A percentile compares a stretch with the other conserved stretches of the same genome.
These are phyloP conservation scores for Alauda arvensis DNA, from an alignment of 2,797 vertebrate genomes.

Conservation along the genomic window DNA sequence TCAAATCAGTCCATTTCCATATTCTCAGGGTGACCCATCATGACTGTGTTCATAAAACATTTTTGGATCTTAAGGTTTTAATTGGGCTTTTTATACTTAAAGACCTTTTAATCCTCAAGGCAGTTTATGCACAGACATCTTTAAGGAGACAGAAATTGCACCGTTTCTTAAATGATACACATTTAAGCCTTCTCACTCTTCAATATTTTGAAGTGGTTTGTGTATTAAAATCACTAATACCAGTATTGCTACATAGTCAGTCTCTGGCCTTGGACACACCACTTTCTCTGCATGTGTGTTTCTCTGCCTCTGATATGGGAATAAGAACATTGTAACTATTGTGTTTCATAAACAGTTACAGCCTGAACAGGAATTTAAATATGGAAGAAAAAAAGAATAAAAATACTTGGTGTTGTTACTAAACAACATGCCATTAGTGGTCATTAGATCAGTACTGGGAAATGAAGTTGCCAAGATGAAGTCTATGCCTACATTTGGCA, in stretches of 20 bases:
- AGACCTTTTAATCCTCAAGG: conserved; percentile 16
- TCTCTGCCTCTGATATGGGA: neutral
- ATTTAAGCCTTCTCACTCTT: neutral
- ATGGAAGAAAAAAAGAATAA: neutral
- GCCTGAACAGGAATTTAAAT: neutral
- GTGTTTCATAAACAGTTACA: neutral
- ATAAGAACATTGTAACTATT: neutral
- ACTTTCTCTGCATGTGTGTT: neutral
- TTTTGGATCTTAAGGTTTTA: conserved; percentile 24
- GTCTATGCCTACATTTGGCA: neutral
- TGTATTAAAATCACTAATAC: neutral
- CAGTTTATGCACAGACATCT: conserved; percentile 19
- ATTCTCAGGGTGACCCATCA: neutral
- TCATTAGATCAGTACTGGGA: neutral
- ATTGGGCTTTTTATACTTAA: neutral
- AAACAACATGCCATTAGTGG: neutral
- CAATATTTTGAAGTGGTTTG: neutral
- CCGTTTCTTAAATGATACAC: conserved; percentile 6
- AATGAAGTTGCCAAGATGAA: neutral
- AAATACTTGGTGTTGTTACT: neutral
- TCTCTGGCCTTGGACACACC: neutral
- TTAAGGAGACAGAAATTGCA: conserved; percentile 8
- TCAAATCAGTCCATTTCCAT: neutral
- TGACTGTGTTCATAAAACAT: neutral
- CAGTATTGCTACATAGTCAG: accelerated